These are phyloP conservation scores for Tyto alba DNA, from an alignment of 2,113 vertebrate genomes.

Conservation along the genomic window DNA sequence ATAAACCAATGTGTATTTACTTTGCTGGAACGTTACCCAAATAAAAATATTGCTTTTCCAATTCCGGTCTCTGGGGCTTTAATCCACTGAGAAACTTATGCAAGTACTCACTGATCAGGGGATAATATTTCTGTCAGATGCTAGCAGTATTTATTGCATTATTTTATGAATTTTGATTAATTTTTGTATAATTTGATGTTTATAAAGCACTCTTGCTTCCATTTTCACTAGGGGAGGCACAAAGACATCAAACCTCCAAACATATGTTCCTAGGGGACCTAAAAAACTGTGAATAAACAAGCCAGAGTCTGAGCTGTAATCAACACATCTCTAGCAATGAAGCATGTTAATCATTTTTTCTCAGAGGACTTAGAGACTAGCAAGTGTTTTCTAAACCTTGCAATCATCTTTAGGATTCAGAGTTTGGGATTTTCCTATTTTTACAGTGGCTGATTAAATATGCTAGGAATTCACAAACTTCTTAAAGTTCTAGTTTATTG, in stretches of 20 bases:
- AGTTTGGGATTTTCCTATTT: not conserved
- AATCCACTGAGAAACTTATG: not conserved
- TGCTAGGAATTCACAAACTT: not conserved
- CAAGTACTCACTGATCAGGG: not conserved
- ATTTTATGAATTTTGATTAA: not conserved
- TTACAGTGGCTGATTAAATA: not conserved
- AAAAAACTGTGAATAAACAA: not conserved
- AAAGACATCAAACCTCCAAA: not conserved
- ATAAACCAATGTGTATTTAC: not conserved
- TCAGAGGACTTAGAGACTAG: not conserved
- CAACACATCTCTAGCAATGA: not conserved
- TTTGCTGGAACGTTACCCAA: conserved; percentile 2
- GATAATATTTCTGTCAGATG: not conserved
- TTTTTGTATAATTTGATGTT: not conserved
- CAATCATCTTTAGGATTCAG: not conserved
- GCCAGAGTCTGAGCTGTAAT: not conserved
- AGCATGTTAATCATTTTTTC: not conserved
- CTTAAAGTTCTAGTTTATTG: not conserved
- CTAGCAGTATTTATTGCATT: not conserved
- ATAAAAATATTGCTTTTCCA: conserved; percentile 10
- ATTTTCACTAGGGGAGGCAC: not conserved
- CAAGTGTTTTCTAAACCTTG: not conserved
- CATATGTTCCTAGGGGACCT: not conserved
- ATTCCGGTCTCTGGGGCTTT: not conserved
- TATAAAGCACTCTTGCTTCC: not conserved